phyloP scores from a whole-genome alignment of 1,140 invertebrate species.

The Drosophila guanche region DNA sequence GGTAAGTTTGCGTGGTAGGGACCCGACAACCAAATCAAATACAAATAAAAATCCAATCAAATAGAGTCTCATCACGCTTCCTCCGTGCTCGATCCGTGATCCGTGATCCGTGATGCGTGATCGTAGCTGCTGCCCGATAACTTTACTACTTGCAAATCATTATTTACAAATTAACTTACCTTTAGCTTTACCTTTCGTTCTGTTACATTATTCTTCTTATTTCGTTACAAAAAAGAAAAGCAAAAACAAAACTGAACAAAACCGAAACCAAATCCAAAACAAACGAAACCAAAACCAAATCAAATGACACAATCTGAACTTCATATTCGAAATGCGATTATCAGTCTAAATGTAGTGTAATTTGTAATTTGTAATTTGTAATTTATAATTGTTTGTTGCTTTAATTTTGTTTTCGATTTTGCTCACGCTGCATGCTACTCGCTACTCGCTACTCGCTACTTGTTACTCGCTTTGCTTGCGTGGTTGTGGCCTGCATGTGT shows the following conservation, averaged over 20 bases:
- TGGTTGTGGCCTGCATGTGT: conserved; percentile 20
- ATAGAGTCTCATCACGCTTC: conserved; percentile 28
- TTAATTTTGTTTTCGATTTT: conserved; percentile 65
- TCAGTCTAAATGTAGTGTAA: conserved; percentile 40
- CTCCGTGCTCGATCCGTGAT: conserved; percentile 15
- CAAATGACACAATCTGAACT: conserved; percentile 42
- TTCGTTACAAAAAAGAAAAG: conserved; percentile 25
- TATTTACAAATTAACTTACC: conserved; percentile 34
- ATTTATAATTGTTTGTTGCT: conserved; percentile 41
- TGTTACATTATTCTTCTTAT: conserved; percentile 24
- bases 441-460: conserved; percentile 25
- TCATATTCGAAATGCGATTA: conserved; percentile 46
- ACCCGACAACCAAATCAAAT: conserved; percentile 9
- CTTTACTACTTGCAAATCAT: conserved; percentile 38
- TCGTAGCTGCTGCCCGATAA: conserved; percentile 11
- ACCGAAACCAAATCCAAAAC: conserved; percentile 7
- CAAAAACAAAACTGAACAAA: conserved; percentile 11
- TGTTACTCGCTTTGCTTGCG: conserved; percentile 17
- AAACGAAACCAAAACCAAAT: conserved; percentile 1
- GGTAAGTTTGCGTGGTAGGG: conserved; percentile 67
- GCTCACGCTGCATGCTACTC: conserved; percentile 52
- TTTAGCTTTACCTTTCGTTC: conserved; percentile 28
- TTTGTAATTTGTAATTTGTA: too few relatives aligned
- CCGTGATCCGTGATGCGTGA: conserved; percentile 1
- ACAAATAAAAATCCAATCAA: conserved; percentile 16